These are phyloP conservation scores for Chelidonichthys spinosus DNA, from an alignment of 2,797 vertebrate genomes.

Conservation along the genomic window DNA sequence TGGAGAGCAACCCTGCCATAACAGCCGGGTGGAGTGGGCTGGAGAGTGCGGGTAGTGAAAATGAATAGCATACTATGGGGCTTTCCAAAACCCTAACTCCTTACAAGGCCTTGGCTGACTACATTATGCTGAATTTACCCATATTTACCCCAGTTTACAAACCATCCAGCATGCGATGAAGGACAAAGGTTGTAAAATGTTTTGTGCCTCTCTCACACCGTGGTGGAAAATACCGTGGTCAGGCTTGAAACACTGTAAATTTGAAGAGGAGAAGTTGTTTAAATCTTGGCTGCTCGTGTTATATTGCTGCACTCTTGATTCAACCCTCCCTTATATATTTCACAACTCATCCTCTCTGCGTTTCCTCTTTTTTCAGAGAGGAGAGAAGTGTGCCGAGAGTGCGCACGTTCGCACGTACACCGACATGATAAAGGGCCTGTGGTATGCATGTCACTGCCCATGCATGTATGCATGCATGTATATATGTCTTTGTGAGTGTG, in stretches of 20 bases:
- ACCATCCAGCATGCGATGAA: slow-evolving; percentile 42
- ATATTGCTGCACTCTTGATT: slow-evolving; percentile 40
- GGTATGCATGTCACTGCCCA: slow-evolving; percentile 29
- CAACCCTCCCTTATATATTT: slow-evolving; percentile 55
- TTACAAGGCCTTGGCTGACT: slow-evolving; percentile 64
- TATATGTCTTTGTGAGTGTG: background rate
- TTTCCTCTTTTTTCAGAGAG: slow-evolving; percentile 57
- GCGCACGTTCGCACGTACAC: slow-evolving; percentile 5
- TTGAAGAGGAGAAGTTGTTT: slow-evolving; percentile 35
- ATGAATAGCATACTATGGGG: slow-evolving; percentile 71
- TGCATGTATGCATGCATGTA: slow-evolving; percentile 17
- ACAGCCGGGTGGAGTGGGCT: slow-evolving; percentile 78
- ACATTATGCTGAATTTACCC: slow-evolving; percentile 58
- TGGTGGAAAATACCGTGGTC: slow-evolving; percentile 24
- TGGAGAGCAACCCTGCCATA: slow-evolving; percentile 74
- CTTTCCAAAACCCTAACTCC: slow-evolving; percentile 74
- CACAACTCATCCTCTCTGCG: slow-evolving; percentile 52
- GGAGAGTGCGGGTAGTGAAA: slow-evolving; percentile 57
- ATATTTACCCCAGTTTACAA: slow-evolving; percentile 65
- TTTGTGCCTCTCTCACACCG: slow-evolving; percentile 55
- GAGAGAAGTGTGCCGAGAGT: slow-evolving; percentile 21
- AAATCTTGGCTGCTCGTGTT: slow-evolving; percentile 45
- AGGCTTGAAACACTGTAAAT: slow-evolving; percentile 35
- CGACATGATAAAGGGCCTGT: slow-evolving; percentile 30
- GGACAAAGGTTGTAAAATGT: slow-evolving; percentile 59